A percentile compares a stretch with the other conserved stretches of the same genome.
phyloP scores from a whole-genome alignment of 2,113 vertebrate genomes.

The Aix galericulata region DNA sequence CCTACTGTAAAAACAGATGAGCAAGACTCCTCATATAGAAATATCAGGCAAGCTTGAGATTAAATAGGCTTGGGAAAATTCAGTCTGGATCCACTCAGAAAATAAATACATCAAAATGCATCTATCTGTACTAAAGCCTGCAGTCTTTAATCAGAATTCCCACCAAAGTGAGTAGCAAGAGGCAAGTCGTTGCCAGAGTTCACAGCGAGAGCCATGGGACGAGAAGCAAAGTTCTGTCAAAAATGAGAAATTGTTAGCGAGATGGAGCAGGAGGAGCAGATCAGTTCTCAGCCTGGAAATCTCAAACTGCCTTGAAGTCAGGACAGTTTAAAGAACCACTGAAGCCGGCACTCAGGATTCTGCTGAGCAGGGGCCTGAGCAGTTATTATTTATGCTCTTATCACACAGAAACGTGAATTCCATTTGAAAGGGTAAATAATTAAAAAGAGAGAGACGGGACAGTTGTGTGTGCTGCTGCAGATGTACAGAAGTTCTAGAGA shows the following conservation, averaged over 20 bases:
- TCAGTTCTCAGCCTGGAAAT: not conserved
- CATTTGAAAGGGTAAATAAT: not conserved
- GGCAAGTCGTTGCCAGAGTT: slow-evolving; percentile 30
- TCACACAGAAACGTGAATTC: not conserved
- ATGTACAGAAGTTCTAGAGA: not conserved
- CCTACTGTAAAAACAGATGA: slow-evolving; percentile 38
- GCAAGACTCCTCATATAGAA: slow-evolving; percentile 1
- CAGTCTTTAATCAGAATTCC: slow-evolving; percentile 61
- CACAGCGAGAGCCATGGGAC: not conserved
- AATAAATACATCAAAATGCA: slow-evolving; percentile 49
- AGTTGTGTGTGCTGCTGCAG: rapidly evolving
- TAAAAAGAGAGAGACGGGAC: not conserved
- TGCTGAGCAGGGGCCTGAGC: not conserved
- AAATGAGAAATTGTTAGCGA: slow-evolving; percentile 22
- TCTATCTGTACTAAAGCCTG: not conserved
- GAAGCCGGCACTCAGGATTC: not conserved
- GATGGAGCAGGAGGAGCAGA: not conserved
- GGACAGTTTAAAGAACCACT: not conserved
- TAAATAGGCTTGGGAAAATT: slow-evolving; percentile 56
- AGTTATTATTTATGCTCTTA: not conserved
- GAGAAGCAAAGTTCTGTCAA: slow-evolving; percentile 45
- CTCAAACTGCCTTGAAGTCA: not conserved
- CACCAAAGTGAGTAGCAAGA: not conserved
- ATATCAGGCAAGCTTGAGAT: slow-evolving; percentile 9
- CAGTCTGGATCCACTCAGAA: slow-evolving; percentile 25